Evolutionary conservation across 2,888 invertebrate genomes (phyloP).

Genomic region (Parthenolecanium corni): DNA sequence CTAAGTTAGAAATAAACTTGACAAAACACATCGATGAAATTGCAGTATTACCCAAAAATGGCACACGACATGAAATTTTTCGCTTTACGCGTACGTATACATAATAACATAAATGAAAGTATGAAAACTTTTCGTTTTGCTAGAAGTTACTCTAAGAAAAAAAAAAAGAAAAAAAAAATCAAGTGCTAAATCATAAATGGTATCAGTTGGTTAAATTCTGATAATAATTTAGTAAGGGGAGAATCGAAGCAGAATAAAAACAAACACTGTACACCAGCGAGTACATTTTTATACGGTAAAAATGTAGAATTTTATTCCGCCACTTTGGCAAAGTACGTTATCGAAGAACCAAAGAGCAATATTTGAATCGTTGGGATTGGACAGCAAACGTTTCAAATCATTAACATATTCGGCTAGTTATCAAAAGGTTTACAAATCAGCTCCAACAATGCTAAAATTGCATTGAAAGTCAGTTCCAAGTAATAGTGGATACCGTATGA

Average conservation of each 20-base stretch:
- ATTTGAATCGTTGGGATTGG: conserved; percentile 44
- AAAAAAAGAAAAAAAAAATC: background rate
- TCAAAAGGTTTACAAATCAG: no score
- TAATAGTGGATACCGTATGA: no score
- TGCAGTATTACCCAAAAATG: conserved; percentile 45
- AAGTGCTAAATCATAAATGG: background rate
- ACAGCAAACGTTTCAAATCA: conserved; percentile 56
- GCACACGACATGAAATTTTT: no score
- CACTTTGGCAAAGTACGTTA: conserved; percentile 42
- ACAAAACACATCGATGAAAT: no score
- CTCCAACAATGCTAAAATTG: no score
- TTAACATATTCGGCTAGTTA: conserved; percentile 59
- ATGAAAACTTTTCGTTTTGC: no score
- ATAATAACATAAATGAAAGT: no score
- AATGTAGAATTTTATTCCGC: background rate
- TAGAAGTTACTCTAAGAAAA: no score
- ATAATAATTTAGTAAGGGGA: background rate
- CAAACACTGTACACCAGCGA: background rate
- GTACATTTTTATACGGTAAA: background rate
- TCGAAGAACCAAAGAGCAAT: conserved; percentile 63
- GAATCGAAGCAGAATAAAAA: background rate
- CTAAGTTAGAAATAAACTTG: no score
- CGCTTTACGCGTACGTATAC: no score
- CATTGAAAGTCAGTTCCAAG: no score
- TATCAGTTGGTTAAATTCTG: background rate